Evolutionary conservation across 2,797 vertebrate genomes (phyloP).

Genomic region (Acrossocheilus wenchowensis): DNA sequence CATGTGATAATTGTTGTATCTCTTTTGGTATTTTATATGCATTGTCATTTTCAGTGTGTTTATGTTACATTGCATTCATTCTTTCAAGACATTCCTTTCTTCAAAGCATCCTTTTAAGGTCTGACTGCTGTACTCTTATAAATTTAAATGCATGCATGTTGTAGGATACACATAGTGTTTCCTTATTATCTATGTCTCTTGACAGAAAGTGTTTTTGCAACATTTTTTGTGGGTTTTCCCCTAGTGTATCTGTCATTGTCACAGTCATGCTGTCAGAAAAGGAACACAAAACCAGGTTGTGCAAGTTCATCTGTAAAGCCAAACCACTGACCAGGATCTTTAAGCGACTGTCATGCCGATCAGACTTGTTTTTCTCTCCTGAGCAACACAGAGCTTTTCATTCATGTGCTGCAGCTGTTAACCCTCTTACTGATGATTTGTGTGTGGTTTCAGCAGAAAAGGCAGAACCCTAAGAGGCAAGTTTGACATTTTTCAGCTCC

Average conservation of each 20-base stretch:
- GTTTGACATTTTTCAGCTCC: background rate
- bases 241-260: background rate
- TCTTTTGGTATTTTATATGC: background rate
- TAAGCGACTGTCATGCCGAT: background rate
- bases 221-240: background rate
- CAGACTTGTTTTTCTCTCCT: background rate
- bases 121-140: background rate
- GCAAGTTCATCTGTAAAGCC: background rate
- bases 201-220: background rate
- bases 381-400: background rate
- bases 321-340: background rate
- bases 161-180: background rate
- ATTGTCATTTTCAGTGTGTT: background rate
- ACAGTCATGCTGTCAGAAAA: background rate
- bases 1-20: background rate
- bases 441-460: background rate
- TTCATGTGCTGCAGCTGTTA: background rate
- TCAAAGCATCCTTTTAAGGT: background rate
- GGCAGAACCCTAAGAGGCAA: background rate
- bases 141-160: conserved; percentile 11
- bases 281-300: background rate
- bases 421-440: background rate
- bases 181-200: background rate
- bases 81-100: background rate
- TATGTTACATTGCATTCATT: background rate